Percentiles rank a stretch among this genome's conserved stretches.
Evolutionary conservation across 2,797 vertebrate species (phyloP).

Genomic region (Rhadinocentrus ornatus): DNA sequence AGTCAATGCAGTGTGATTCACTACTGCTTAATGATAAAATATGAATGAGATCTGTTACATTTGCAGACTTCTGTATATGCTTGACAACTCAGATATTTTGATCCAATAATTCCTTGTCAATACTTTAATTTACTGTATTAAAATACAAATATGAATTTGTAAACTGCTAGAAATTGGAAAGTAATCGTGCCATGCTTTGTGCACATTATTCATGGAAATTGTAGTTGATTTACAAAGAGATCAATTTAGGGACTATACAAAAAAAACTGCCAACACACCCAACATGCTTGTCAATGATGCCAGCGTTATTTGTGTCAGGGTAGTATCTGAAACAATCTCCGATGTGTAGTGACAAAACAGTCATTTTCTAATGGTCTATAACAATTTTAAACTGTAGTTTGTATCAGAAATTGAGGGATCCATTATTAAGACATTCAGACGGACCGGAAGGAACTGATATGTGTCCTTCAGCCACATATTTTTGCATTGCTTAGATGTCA

Average conservation of each 20-base stretch:
- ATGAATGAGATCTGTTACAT: slow-evolving; percentile 33
- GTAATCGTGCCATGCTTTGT: no score
- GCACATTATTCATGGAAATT: neutral
- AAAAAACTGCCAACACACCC: neutral
- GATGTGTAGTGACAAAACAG: no score
- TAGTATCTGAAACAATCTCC: neutral
- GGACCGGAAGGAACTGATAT: neutral
- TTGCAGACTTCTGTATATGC: slow-evolving; percentile 43
- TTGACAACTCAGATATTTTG: slow-evolving; percentile 49
- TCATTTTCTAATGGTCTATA: no score
- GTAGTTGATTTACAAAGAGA: neutral
- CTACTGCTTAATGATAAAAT: neutral
- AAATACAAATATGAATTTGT: neutral
- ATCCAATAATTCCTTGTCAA: slow-evolving; percentile 5
- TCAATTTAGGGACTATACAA: no score
- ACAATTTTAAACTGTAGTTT: no score
- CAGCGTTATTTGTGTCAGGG: neutral
- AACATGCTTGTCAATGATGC: neutral
- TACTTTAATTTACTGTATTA: neutral
- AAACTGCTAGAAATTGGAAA: no score
- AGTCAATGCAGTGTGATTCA: no score
- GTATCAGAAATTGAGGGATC: neutral
- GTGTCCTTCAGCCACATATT: neutral
- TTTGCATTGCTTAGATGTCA: neutral
- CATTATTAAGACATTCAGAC: neutral